Percentiles rank a stretch among this genome's conserved stretches.
phyloP scores from a whole-genome alignment of 2,797 vertebrate species.

The Meda fulgida region DNA sequence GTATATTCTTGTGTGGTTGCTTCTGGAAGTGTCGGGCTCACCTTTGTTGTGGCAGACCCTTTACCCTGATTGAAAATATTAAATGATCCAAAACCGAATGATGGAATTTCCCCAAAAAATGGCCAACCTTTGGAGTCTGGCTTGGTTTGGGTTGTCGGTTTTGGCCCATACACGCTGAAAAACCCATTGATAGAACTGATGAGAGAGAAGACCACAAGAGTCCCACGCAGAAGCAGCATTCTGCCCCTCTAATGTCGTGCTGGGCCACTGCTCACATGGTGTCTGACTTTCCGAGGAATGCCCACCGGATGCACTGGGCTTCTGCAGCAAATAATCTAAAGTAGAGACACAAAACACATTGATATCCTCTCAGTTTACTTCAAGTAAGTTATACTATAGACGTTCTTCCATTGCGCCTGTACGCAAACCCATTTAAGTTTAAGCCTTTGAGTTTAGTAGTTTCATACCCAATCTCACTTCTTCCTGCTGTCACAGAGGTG shows the following conservation, averaged over 20 bases:
- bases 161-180: constrained; percentile 66
- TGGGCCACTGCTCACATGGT: constrained; percentile 73
- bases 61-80: background rate
- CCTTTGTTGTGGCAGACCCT: background rate
- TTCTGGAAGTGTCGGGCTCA: constrained; percentile 13
- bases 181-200: constrained; percentile 59
- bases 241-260: constrained; percentile 68
- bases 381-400: background rate
- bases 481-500: constrained; percentile 26
- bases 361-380: background rate
- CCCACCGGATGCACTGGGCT: constrained; percentile 60
- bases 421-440: background rate
- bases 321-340: constrained; percentile 66
- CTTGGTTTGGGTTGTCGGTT: constrained; percentile 58
- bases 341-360: constrained; percentile 67
- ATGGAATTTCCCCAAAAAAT: constrained; percentile 17
- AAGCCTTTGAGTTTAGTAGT: background rate
- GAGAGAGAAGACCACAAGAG: constrained; percentile 67
- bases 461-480: background rate
- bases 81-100: background rate
- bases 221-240: constrained; percentile 73
- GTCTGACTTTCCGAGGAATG: constrained; percentile 65
- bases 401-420: background rate
- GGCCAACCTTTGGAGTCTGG: background rate
- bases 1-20: constrained; percentile 20